A percentile compares a stretch with the other conserved stretches of the same genome.
phyloP scores from a whole-genome alignment of 2,888 invertebrate genomes.

The Machimus atricapillus region DNA sequence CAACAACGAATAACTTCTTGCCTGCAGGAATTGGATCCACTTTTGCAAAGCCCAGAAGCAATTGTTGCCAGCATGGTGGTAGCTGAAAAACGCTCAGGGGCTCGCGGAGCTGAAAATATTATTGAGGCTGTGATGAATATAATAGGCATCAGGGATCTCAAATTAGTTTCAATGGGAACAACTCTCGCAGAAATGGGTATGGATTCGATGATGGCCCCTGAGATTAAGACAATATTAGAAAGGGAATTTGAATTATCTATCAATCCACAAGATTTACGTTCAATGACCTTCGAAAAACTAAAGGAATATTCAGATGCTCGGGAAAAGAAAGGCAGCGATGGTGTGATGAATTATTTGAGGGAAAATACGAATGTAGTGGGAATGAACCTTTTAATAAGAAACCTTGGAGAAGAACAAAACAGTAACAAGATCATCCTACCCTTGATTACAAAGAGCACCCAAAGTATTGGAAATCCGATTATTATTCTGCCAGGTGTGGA shows the following conservation, averaged over 20 bases:
- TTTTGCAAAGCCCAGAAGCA: conserved; percentile 74
- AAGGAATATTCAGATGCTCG: conserved; percentile 56
- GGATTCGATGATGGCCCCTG: conserved; percentile 97
- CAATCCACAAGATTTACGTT: conserved; percentile 84
- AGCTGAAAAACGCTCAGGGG: conserved; percentile 77
- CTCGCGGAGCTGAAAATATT: conserved; percentile 69
- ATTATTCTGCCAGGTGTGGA: conserved; percentile 73
- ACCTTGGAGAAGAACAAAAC: conserved; percentile 69
- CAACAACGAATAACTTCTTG: conserved; percentile 88
- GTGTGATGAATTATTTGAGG: conserved; percentile 56
- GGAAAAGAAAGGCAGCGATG: conserved; percentile 52
- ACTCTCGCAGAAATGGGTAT: conserved; percentile 91
- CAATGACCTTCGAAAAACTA: conserved; percentile 71
- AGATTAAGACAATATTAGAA: conserved; percentile 92
- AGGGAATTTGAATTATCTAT: conserved; percentile 87
- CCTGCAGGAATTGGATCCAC: conserved; percentile 73
- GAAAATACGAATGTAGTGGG: conserved; percentile 59
- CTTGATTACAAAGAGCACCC: conserved; percentile 64
- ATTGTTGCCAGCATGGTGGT: conserved; percentile 86
- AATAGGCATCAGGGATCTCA: conserved; percentile 73
- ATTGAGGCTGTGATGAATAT: conserved; percentile 77
- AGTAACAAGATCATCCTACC: conserved; percentile 66
- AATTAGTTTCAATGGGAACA: conserved; percentile 73
- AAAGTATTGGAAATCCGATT: conserved; percentile 50
- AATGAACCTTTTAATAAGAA: conserved; percentile 67